phyloP scores from a whole-genome alignment of 2,113 vertebrate species.

The Eurystomus gularis region DNA sequence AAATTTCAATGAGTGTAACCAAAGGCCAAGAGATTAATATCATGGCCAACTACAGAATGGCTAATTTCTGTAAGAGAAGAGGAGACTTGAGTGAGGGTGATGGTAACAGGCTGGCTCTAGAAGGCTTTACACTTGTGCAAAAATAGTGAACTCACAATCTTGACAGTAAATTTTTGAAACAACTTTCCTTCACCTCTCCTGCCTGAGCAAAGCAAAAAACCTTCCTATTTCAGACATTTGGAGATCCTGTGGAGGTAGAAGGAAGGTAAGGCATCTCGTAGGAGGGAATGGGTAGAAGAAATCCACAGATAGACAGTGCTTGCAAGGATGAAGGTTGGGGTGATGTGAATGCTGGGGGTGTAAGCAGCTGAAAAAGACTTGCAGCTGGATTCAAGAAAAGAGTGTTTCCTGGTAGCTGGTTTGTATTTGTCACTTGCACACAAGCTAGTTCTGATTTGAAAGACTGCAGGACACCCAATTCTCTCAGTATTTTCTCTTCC shows the following conservation, averaged over 20 bases:
- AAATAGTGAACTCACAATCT: not conserved
- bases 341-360: not conserved
- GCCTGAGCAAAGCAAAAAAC: not conserved
- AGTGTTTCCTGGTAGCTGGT: not conserved
- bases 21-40: not conserved
- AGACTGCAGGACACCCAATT: not conserved
- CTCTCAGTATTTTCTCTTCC: not conserved
- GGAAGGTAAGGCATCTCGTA: not conserved
- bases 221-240: not conserved
- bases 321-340: not conserved
- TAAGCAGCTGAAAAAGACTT: not conserved
- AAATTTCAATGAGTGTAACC: not conserved
- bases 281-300: not conserved
- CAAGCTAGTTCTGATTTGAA: not conserved
- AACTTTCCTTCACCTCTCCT: not conserved
- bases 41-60: not conserved
- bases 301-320: fast-evolving
- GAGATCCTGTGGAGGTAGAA: not conserved
- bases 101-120: not conserved
- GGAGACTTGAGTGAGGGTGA: not conserved
- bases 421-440: not conserved
- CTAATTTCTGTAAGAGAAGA: not conserved
- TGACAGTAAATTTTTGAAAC: not conserved
- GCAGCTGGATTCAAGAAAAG: not conserved
- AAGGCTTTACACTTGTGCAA: not conserved